phyloP scores from a whole-genome alignment of 2,113 vertebrate species.

The Melanotaenia duboulayi region DNA sequence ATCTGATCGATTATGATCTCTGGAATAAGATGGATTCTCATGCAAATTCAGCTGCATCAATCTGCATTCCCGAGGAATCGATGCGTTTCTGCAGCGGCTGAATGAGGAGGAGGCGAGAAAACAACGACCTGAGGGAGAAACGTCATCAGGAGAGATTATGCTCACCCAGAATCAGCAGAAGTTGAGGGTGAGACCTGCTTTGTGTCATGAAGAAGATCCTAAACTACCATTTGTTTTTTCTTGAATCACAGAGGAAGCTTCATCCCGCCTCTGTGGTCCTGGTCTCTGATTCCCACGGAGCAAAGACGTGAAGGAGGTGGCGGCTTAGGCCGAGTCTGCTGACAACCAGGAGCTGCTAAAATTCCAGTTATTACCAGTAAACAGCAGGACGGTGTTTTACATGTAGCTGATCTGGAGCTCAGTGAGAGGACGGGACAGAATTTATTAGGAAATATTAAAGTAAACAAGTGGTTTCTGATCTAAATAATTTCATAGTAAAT shows the following conservation, averaged over 20 bases:
- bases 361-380: constrained; percentile 83
- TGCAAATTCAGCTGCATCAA: constrained; percentile 77
- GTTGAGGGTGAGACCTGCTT: background rate
- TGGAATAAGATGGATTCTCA: constrained; percentile 74
- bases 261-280: constrained; percentile 19
- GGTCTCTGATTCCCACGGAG: constrained; percentile 78
- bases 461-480: background rate
- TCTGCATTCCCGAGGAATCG: constrained; percentile 57
- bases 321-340: constrained; percentile 52
- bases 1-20: constrained; percentile 77
- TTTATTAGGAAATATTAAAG: background rate
- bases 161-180: constrained; percentile 68
- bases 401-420: background rate
- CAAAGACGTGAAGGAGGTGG: constrained; percentile 55
- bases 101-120: constrained; percentile 65
- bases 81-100: constrained; percentile 60
- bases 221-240: too few species aligned
- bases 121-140: constrained; percentile 45
- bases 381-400: constrained; percentile 52
- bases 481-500: background rate
- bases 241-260: constrained; percentile 20
- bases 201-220: background rate
- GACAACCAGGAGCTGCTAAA: constrained; percentile 75
- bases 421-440: background rate
- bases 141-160: constrained; percentile 57